Evolutionary conservation across 1,140 invertebrate species (phyloP).

Genomic region (Geopemphigus sp.): DNA sequence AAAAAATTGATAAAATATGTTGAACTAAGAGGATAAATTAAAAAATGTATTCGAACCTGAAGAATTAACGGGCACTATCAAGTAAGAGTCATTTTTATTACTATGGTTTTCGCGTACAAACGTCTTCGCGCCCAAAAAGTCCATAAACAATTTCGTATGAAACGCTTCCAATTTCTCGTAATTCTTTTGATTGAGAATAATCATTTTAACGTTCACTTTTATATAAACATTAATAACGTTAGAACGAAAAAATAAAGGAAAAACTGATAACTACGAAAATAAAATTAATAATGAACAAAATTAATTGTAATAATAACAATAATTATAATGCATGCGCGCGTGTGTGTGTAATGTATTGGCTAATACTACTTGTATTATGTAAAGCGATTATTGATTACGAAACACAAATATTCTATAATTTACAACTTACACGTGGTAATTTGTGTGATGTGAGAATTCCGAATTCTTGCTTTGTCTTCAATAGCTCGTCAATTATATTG

Average conservation of each 20-base stretch:
- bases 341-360: no score
- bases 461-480: constrained; percentile 8
- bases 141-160: constrained; percentile 66
- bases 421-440: constrained; percentile 34
- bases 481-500: no score
- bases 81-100: constrained; percentile 66
- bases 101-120: constrained; percentile 72
- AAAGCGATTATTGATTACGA: no score
- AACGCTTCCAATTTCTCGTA: constrained; percentile 65
- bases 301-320: background rate
- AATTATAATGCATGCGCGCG: no score
- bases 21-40: background rate
- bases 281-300: background rate
- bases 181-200: constrained; percentile 59
- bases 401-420: no score
- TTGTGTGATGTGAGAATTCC: constrained; percentile 38
- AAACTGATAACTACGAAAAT: constrained; percentile 64
- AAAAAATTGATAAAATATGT: background rate
- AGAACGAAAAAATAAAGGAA: constrained; percentile 90
- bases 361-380: no score
- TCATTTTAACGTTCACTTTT: constrained; percentile 57
- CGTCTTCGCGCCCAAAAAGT: constrained; percentile 74
- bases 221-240: constrained; percentile 69
- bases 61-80: constrained; percentile 63
- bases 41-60: background rate